Base-by-base conservation (phyloP, 1,140 invertebrate species). In the Chionoecetes opilio region DNA sequence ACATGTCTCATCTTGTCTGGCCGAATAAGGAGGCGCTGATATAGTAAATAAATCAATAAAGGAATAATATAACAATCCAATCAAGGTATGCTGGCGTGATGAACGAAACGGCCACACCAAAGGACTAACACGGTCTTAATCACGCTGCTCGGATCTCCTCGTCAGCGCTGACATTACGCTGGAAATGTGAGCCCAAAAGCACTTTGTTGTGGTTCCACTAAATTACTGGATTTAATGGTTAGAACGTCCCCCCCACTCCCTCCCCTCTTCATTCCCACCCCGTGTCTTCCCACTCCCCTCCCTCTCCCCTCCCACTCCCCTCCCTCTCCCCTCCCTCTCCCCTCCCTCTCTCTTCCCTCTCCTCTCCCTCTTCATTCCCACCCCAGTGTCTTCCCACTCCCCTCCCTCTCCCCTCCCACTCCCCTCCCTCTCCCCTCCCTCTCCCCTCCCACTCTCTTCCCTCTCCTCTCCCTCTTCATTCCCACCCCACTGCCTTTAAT, bases 181-280 rank as follows among this genome's bases (percentile, higher is more conserved):
- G 63, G 63, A 75, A 75, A 75, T 75, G 26, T 75, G 63, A 75
- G n/a, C 63, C 63, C 21, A 17, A n/a, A 26, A 75, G 63, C 63
- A 75, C 63, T 75, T 75, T 75, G 63, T 75, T 75, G 63, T 75
- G n/a, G 63, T n/a, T 75, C n/a, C 21, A 75, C 63, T 75, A 75
- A 75, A 75, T 75, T 75, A 75, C 63, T n/a, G 63, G n/a, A 75
- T n/a, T 75, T 75, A 75, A n/a, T 75, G 63, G 63, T 26, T 26
- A n/a, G n/a, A 75, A 75, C 2, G 21, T 26, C 21, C n/a, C 21
- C 63, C 21, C 21, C 6, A 3, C n/a, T 26, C 21, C 21, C 2
- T 21, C 5, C 5, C 63, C n/a, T n/a, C 26, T 26, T 26, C 8
- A n/a, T 21, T 26, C 26, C 63, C 1, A 0, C 6, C 63, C 26